Percentiles rank a stretch among this genome's conserved stretches.
phyloP scores from a whole-genome alignment of 2,797 vertebrate species.

The Squalus acanthias region DNA sequence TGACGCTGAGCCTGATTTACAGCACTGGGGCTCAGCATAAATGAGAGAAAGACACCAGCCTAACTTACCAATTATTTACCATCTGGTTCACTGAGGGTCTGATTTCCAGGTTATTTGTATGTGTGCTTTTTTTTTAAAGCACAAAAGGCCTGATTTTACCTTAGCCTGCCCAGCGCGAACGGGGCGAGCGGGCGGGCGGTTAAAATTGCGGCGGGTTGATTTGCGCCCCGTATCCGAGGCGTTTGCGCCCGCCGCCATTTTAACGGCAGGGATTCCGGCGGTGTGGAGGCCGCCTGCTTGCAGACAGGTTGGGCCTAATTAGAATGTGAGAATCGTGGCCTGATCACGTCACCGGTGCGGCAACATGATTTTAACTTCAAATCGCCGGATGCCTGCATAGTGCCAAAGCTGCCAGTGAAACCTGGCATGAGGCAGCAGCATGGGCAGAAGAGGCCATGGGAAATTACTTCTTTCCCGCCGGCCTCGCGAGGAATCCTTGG shows the following conservation, averaged over 20 bases:
- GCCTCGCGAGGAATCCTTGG: background rate
- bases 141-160: background rate
- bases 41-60: background rate
- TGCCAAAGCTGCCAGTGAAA: no score
- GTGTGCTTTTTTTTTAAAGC: background rate
- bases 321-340: no score
- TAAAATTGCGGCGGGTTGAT: background rate
- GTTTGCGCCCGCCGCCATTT: background rate
- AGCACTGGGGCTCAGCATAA: background rate
- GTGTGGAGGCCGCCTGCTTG: no score
- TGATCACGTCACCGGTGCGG: no score
- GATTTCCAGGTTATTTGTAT: background rate
- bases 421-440: no score
- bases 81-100: background rate
- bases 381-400: no score
- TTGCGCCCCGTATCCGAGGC: background rate
- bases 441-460: background rate
- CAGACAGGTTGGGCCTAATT: no score
- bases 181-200: rapidly evolving
- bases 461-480: background rate
- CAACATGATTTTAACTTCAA: no score
- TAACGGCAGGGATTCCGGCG: background rate
- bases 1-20: background rate
- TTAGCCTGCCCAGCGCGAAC: background rate
- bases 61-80: background rate